phyloP scores from a whole-genome alignment of 2,888 invertebrate species.

The Oxytorus armatus region DNA sequence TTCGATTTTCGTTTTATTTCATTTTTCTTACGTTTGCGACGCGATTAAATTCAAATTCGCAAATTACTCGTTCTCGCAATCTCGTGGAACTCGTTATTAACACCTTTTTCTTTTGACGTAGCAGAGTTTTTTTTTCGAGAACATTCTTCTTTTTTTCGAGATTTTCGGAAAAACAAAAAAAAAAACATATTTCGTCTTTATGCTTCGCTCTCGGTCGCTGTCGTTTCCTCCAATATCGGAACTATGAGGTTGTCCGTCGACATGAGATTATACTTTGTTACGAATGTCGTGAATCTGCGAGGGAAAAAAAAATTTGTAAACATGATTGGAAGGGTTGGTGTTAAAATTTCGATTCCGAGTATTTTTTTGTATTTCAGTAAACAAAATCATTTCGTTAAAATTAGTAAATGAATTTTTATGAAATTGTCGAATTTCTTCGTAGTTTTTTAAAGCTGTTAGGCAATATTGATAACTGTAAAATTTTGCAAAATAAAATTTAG shows the following conservation, averaged over 20 bases:
- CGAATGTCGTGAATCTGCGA: constrained; percentile 96
- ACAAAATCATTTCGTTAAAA: too few relatives aligned
- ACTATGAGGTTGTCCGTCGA: constrained; percentile 99
- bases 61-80: background rate
- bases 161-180: constrained; percentile 1
- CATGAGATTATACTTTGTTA: constrained; percentile 99
- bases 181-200: constrained; percentile 63
- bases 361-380: too few relatives aligned
- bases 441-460: too few relatives aligned
- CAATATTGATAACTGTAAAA: too few relatives aligned
- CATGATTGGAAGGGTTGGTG: too few relatives aligned
- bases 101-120: background rate
- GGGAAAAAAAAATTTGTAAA: constrained; percentile 2
- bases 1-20: too few relatives aligned
- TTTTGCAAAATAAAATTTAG: too few relatives aligned
- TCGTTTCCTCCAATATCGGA: constrained; percentile 94
- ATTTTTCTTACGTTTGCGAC: too few relatives aligned
- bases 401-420: too few relatives aligned
- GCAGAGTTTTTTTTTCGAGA: background rate
- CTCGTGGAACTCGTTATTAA: background rate
- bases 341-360: background rate
- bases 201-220: constrained; percentile 83
- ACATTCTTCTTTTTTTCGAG: background rate
- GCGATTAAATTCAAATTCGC: background rate
- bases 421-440: too few relatives aligned